Conservation (phyloP, 2,888 invertebrate genomes). For the Formica aserva region DNA sequence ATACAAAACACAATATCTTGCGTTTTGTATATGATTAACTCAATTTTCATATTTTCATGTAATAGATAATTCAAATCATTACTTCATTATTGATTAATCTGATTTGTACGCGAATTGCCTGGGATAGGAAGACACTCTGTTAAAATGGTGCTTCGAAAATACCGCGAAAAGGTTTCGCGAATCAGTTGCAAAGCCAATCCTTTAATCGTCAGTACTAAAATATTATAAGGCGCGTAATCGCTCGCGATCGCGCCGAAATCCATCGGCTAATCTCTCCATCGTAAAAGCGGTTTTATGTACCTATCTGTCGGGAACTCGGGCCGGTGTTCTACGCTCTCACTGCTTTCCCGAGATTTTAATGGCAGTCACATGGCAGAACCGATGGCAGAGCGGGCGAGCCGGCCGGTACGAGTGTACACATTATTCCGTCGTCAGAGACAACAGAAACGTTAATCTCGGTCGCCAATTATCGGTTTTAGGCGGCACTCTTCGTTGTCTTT, state of each 20-base stretch:
- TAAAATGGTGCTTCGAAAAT: background rate
- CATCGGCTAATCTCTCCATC: constrained; percentile 78
- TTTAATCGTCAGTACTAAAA: constrained; percentile 80
- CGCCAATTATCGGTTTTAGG: constrained; percentile 56
- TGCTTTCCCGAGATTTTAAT: constrained; percentile 68
- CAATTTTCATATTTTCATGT: background rate
- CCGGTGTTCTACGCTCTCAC: constrained; percentile 56
- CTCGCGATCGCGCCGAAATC: constrained; percentile 76
- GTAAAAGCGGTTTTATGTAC: constrained; percentile 78
- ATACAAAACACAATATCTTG: background rate
- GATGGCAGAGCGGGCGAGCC: constrained; percentile 24
- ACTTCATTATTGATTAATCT: background rate
- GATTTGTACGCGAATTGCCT: background rate
- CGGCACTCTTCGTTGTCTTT: constrained; percentile 55
- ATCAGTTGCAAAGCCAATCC: constrained; percentile 74
- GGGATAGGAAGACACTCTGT: background rate
- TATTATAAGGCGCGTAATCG: constrained; percentile 80
- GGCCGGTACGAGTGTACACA: constrained; percentile 49
- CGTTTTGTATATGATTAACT: background rate
- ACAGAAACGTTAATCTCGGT: constrained; percentile 51
- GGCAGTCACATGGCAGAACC: constrained; percentile 51
- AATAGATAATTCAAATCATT: background rate
- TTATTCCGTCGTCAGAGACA: constrained; percentile 48
- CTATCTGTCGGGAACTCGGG: constrained; percentile 54
- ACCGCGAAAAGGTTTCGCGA: constrained; percentile 61